Base-by-base conservation (phyloP, 2,888 invertebrate species). In the Laspeyria flexula region DNA sequence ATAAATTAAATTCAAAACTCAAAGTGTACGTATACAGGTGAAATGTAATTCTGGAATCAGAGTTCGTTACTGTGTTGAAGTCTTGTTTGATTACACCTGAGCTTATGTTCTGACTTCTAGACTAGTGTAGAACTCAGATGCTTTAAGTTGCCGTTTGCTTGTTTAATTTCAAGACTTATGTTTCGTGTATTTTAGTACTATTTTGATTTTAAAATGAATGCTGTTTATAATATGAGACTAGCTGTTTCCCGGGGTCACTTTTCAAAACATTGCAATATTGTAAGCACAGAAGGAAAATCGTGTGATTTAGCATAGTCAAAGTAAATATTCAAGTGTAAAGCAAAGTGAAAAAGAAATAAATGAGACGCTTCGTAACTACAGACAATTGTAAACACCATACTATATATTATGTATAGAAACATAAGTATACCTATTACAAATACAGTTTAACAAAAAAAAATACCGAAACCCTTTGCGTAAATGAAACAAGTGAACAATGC, bases 121-220 rank as follows among this genome's bases (percentile, higher is more conserved):
- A 37, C 21, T 12, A 37, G 21, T 6, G n/a, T n/a, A n/a, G n/a
- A n/a, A 10, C 13, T 9, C 33, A 33, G 3, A 35, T 18, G 25
- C 6, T 27, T 27, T 29, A 45, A 62, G 47, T 65, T 54, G 47
- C 41, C 13, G 10, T 39, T 61, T 29, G 35, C 44, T 46, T 62
- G 59, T 66, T 62, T 51, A 55, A 55, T 55, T 62, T 49, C 45
- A 52, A 52, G 66, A 65, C 47, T 57, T 51, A 21, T 50, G 43
- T 47, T 53, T 56, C 46, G 27, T 43, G 47, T 43, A 55, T 58
- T 54, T 52, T 31, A 13, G n/a, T 25, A 12, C 7, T 25, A 25
- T 7, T 25, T 18, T 18, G 18, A 1, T 5, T 21, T 5, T 21
- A 3, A 21, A 21, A 25, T 7, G 25, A 1, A 25, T 7, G 9